Base-by-base conservation (phyloP, 2,797 vertebrate genomes). In the Eptatretus atami region DNA sequence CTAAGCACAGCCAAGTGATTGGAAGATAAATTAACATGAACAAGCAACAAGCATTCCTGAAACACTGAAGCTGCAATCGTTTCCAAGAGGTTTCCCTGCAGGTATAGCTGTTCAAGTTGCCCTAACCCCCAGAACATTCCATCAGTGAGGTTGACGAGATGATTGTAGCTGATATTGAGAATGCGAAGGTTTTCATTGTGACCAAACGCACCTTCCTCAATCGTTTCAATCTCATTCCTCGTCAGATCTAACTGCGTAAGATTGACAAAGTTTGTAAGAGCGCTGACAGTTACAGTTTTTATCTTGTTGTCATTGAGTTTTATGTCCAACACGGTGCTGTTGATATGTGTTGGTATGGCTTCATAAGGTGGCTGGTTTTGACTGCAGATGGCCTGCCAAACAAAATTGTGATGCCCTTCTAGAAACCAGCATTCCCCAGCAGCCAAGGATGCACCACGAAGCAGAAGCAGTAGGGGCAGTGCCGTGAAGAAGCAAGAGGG, bases 311-410 rank as follows among this genome's bases (percentile, higher is more conserved):
- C 24, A 25, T 61, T 61, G 15, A 61, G 57, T 24, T 61, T 61
- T n/a, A 61, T 61, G 57, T 61, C 57, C 57, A 61, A 10, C 2
- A 61, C 57, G 15, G 57, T 61, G 57, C 57, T 61, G 57, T 61
- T 61, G 57, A 61, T 61, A 25, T 61, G 57, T 12, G 57, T n/a
- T 12, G 57, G 57, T n/a, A 61, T 61, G 15, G 57, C 15, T 24
- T 61, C 57, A 25, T 61, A 61, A 25, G 57, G 57, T 12, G 57
- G 57, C 57, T 61, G 57, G 57, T 61, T 61, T 24, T 61, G 57
- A 25, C 57, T 61, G 57, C 57, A 61, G 57, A 61, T 61, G 15
- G 57, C 57, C 57, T 61, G 57, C 57, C 57, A 61, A n/a, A 61
- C 57, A 25, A 61, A 61, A n/a, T 61, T 24, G 57, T 24, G 57